Evolutionary conservation across 2,797 vertebrate genomes (phyloP).

Genomic region (Tinamus major): DNA sequence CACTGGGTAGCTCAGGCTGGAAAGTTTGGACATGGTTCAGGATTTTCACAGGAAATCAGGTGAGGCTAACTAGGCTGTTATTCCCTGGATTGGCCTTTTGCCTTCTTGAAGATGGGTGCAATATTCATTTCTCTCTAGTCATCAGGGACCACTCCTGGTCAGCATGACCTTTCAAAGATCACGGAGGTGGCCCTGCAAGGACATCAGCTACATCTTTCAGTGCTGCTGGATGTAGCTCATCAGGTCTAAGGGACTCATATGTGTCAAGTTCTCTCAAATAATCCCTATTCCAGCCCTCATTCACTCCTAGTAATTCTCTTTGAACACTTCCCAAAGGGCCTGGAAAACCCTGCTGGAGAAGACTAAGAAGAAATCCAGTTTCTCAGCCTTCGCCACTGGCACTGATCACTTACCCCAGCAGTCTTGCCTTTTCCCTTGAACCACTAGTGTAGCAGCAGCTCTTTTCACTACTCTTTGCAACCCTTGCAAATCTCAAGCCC

Average conservation of each 20-base stretch:
- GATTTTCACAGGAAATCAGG: no score
- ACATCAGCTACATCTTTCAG: not conserved
- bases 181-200: not conserved
- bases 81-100: not conserved
- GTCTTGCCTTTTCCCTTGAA: not conserved
- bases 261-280: not conserved
- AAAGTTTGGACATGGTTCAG: no score
- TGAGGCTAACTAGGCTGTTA: not conserved
- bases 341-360: not conserved
- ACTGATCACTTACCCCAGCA: not conserved
- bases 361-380: not conserved
- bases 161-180: not conserved
- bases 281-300: not conserved
- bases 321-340: not conserved
- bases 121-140: not conserved
- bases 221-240: not conserved
- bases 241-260: not conserved
- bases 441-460: not conserved
- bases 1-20: not conserved
- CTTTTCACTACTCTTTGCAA: not conserved
- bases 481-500: not conserved
- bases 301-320: not conserved
- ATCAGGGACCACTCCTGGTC: no score
- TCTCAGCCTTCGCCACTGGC: not conserved
- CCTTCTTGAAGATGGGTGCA: not conserved